These are phyloP conservation scores for Epizoanthus rinbou DNA, from an alignment of 92 coral and sea anemone species.

Conservation along the genomic window DNA sequence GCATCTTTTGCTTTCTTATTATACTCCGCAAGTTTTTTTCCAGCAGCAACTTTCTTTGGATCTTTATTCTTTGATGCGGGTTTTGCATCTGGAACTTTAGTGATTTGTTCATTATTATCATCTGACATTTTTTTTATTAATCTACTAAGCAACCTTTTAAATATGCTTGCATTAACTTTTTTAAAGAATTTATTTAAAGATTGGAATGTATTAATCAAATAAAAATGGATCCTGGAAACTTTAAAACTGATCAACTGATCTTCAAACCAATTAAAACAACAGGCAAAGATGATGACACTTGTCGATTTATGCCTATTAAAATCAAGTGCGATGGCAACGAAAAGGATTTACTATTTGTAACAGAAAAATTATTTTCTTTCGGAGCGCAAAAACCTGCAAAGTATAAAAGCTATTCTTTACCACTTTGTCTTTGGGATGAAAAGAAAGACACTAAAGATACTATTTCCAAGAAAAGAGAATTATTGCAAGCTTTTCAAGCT, in stretches of 20 bases:
- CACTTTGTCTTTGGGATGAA: no score
- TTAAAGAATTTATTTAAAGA: no score
- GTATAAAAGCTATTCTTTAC: no score
- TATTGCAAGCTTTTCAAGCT: not conserved
- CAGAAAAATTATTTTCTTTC: conserved; percentile 17
- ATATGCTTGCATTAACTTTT: no score
- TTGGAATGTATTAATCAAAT: no score
- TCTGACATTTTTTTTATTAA: no score
- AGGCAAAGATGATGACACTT: no score
- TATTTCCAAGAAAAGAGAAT: not conserved
- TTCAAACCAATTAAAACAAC: no score
- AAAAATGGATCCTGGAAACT: conserved; percentile 1
- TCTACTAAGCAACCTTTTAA: no score
- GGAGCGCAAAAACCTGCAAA: conserved; percentile 2
- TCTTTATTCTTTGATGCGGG: not conserved
- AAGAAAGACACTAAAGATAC: no score
- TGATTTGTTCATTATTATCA: no score
- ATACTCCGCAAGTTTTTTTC: conserved; percentile 7
- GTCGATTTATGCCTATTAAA: conserved; percentile 12
- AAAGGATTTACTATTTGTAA: not conserved
- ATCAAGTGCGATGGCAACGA: not conserved
- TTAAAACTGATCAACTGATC: conserved; percentile 11
- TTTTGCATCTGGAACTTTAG: conserved; percentile 16
- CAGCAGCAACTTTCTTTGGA: conserved; percentile 15
- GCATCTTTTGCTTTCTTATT: conserved; percentile 21